Evolutionary conservation across 1,140 invertebrate species (phyloP).

Genomic region (Thalassaphorura encarpata): DNA sequence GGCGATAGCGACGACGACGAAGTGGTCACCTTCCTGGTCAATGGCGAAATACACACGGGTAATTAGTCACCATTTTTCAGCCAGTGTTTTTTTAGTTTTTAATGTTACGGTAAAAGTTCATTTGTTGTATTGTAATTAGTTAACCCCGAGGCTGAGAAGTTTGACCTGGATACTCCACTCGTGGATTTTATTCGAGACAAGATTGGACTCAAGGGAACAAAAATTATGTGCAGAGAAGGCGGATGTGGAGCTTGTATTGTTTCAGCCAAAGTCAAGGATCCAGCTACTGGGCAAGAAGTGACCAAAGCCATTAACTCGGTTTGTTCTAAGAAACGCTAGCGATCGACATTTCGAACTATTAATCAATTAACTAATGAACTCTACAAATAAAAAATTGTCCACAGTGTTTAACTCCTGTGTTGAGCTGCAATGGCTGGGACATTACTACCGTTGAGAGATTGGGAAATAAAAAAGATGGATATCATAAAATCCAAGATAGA

Average conservation of each 20-base stretch:
- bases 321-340: background rate
- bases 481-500: too few species aligned
- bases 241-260: slow-evolving; percentile 28
- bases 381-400: background rate
- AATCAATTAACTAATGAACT: background rate
- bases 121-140: too few species aligned
- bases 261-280: slow-evolving; percentile 32
- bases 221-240: slow-evolving; percentile 47
- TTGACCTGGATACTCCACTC: slow-evolving; percentile 35
- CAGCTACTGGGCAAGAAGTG: slow-evolving; percentile 14
- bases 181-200: slow-evolving; percentile 57
- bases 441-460: background rate
- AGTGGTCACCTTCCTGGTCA: too few species aligned
- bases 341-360: too few species aligned
- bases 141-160: too few species aligned
- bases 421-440: background rate
- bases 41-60: too few species aligned
- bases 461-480: slow-evolving; percentile 41
- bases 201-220: slow-evolving; percentile 60
- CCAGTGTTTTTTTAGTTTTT: too few species aligned
- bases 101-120: too few species aligned
- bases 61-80: too few species aligned
- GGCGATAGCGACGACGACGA: too few species aligned
- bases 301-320: slow-evolving; percentile 27
- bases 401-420: slow-evolving; percentile 32